Evolutionary conservation across 2,888 invertebrate species (phyloP).

Genomic region (Lasioglossum marginatum): DNA sequence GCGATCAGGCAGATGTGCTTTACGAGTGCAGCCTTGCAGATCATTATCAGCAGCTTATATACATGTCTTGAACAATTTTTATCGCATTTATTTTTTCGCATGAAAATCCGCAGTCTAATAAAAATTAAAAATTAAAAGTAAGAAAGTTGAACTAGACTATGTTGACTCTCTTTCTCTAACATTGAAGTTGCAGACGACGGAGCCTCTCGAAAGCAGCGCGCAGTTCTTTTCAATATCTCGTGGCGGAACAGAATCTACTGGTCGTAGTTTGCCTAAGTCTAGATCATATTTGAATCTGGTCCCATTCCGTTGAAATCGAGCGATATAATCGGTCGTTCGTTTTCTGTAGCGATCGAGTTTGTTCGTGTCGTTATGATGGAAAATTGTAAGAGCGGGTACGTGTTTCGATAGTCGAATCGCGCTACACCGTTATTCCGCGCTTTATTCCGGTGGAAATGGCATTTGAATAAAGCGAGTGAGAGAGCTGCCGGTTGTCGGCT

Average conservation of each 20-base stretch:
- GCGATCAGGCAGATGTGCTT: background rate
- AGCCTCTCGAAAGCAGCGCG: background rate
- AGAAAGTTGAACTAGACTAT: no score
- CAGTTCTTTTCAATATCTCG: background rate
- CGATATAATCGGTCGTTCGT: background rate
- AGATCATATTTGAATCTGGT: background rate
- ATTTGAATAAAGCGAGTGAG: conserved; percentile 9
- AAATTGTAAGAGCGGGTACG: no score
- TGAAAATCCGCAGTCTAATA: no score
- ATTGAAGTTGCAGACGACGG: background rate
- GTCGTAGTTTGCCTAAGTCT: background rate
- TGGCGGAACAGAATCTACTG: background rate
- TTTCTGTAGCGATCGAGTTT: background rate
- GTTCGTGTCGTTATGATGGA: background rate
- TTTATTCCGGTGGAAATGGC: background rate
- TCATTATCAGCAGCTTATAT: no score
- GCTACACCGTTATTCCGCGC: background rate
- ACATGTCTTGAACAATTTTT: no score
- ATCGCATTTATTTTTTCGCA: no score
- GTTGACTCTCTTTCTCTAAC: background rate
- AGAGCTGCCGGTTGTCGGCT: background rate
- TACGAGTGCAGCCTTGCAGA: background rate
- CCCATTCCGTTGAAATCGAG: background rate
- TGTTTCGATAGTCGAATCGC: conserved; percentile 1
- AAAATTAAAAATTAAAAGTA: no score